Conservation (phyloP, 2,113 vertebrate species). For the Gobius niger region DNA sequence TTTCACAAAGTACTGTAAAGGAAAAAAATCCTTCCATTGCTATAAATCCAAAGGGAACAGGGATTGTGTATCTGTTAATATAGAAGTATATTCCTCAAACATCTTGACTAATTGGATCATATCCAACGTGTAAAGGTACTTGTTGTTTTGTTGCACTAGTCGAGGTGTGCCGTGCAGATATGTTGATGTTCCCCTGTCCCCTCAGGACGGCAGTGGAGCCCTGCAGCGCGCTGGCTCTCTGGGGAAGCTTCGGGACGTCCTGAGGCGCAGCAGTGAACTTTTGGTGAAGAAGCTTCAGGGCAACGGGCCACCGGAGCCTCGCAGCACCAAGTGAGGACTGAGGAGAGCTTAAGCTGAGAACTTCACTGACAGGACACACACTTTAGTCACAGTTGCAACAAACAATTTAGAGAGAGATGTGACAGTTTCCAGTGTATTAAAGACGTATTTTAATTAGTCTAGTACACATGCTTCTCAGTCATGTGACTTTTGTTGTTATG, state of each 20-base stretch:
- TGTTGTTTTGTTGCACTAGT: not conserved
- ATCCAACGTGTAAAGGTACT: not conserved
- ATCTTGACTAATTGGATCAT: not conserved
- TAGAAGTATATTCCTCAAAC: not conserved
- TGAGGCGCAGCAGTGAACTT: slow-evolving; percentile 94
- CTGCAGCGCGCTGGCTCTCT: slow-evolving; percentile 91
- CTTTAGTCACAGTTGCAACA: not conserved
- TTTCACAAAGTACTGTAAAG: too few relatives aligned
- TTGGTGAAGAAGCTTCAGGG: slow-evolving; percentile 96
- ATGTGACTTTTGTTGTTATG: too few relatives aligned
- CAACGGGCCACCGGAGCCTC: slow-evolving; percentile 82
- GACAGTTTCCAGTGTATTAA: too few relatives aligned
- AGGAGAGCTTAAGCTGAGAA: not conserved
- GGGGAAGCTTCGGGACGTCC: slow-evolving; percentile 89
- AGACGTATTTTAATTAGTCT: too few relatives aligned
- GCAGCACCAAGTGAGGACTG: slow-evolving; percentile 77
- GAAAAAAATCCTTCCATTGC: too few relatives aligned
- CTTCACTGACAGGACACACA: too few relatives aligned
- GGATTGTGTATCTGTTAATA: too few relatives aligned
- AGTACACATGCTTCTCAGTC: too few relatives aligned
- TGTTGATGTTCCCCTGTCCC: slow-evolving; percentile 49
- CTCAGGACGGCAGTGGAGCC: slow-evolving; percentile 89
- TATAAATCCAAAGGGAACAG: too few relatives aligned
- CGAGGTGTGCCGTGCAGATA: not conserved
- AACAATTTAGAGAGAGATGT: not conserved